Conservation (phyloP, 2,113 vertebrate species). For the Ptychochromis oligacanthus region DNA sequence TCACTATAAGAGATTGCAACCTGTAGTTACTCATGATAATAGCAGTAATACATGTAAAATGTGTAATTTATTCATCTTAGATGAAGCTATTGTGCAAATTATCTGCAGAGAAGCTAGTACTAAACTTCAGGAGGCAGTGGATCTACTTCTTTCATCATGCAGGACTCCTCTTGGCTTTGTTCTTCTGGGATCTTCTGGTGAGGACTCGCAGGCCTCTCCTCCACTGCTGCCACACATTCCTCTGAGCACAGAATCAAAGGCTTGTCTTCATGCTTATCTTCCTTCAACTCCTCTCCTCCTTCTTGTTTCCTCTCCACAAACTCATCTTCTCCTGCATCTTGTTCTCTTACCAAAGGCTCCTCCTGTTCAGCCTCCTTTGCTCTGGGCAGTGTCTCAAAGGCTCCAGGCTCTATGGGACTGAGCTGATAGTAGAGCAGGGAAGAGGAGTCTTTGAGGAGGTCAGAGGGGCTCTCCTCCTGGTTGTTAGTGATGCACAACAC, state of each 20-base stretch:
- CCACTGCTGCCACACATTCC: neutral
- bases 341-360: conserved; percentile 19
- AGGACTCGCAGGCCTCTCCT: conserved; percentile 34
- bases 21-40: conserved; percentile 55
- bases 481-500: too few species aligned
- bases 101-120: conserved; percentile 73
- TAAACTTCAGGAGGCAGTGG: conserved; percentile 76
- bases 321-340: conserved; percentile 18
- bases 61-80: conserved; percentile 71
- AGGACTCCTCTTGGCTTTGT: conserved; percentile 53
- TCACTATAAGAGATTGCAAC: conserved; percentile 48
- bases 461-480: conserved; percentile 73
- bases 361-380: conserved; percentile 43
- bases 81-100: conserved; percentile 84
- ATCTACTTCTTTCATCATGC: conserved; percentile 53
- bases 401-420: conserved; percentile 75
- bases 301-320: conserved; percentile 23
- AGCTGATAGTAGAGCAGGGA: conserved; percentile 89
- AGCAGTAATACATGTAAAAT: conserved; percentile 61
- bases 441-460: conserved; percentile 82
- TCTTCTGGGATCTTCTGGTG: conserved; percentile 33
- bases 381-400: conserved; percentile 65
- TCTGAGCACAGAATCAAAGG: conserved; percentile 48
- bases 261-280: conserved; percentile 44
- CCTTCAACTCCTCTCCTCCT: conserved; percentile 29